A percentile compares a stretch with the other conserved stretches of the same genome.
Conservation (phyloP, 2,797 vertebrate species). For the Malacoctenus gilli region DNA sequence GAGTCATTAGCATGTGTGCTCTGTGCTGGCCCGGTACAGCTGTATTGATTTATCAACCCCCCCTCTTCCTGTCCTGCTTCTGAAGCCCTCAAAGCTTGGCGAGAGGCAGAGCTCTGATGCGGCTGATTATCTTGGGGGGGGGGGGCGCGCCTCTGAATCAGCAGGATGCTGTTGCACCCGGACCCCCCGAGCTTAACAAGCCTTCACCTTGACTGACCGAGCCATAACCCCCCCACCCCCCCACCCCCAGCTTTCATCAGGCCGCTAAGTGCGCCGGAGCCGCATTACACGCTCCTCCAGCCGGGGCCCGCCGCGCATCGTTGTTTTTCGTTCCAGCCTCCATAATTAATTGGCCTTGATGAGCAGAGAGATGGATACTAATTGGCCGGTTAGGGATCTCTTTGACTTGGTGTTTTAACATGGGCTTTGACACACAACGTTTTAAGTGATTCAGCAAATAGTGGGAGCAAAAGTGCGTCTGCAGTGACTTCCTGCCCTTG, state of each 20-base stretch:
- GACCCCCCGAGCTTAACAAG: constrained; percentile 54
- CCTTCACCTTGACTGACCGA: constrained; percentile 59
- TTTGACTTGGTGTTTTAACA: constrained; percentile 59
- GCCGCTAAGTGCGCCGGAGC: constrained; percentile 24
- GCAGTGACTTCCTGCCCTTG: constrained; percentile 10
- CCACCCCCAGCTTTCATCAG: constrained; percentile 54
- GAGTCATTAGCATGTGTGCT: constrained; percentile 47
- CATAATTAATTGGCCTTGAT: constrained; percentile 74
- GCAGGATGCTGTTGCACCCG: constrained; percentile 28
- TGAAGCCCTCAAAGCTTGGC: constrained; percentile 33
- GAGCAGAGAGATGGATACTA: constrained; percentile 65
- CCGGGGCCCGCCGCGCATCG: constrained; percentile 34
- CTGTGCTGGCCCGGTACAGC: constrained; percentile 23
- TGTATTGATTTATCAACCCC: constrained; percentile 51
- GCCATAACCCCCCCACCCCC: constrained; percentile 51
- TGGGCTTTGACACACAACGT: constrained; percentile 39
- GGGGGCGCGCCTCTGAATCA: constrained; percentile 55
- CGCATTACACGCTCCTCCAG: constrained; percentile 33
- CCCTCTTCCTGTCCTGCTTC: constrained; percentile 9
- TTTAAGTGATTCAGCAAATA: constrained; percentile 53
- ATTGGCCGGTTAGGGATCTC: constrained; percentile 70
- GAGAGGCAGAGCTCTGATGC: constrained; percentile 30
- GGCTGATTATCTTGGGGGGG: constrained; percentile 52
- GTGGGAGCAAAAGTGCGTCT: constrained; percentile 13
- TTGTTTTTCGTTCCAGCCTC: constrained; percentile 61